Evolutionary conservation across 2,888 invertebrate genomes (phyloP).

Genomic region (Rhabditophanes sp.): DNA sequence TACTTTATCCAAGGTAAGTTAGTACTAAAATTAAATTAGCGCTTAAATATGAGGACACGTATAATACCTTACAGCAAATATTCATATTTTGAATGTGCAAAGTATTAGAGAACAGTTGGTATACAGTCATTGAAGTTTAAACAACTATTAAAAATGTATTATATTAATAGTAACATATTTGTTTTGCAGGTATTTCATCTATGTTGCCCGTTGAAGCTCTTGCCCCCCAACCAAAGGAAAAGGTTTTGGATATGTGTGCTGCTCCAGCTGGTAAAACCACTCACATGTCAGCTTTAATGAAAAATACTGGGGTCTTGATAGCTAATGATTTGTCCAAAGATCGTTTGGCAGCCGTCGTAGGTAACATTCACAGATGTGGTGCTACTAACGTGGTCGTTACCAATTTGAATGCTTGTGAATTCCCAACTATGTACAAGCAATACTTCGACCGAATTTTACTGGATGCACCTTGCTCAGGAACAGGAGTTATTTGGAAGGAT

Average conservation of each 20-base stretch:
- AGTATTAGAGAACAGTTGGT: no score
- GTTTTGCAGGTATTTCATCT: conserved; percentile 60
- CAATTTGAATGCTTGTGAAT: conserved; percentile 58
- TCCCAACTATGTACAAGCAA: conserved; percentile 23
- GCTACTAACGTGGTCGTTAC: conserved; percentile 80
- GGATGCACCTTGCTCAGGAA: conserved; percentile 96
- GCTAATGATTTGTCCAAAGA: conserved; percentile 61
- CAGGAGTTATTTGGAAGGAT: conserved; percentile 93
- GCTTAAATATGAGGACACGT: conserved; percentile 53
- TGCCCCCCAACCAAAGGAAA: conserved; percentile 67
- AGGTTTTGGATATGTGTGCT: conserved; percentile 73
- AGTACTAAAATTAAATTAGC: no score
- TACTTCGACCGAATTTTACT: conserved; percentile 81
- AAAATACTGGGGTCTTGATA: conserved; percentile 73
- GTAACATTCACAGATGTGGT: conserved; percentile 87
- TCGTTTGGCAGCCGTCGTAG: conserved; percentile 54
- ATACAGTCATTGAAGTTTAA: no score
- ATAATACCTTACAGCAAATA: background rate
- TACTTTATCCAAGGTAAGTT: conserved; percentile 84
- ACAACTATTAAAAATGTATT: no score
- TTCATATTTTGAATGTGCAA: background rate
- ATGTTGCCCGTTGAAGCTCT: conserved; percentile 92
- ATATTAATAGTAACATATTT: background rate
- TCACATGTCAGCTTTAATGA: conserved; percentile 90
- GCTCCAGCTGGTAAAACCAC: conserved; percentile 98